Evolutionary conservation across 2,113 vertebrate species (phyloP).

Genomic region (Tragelaphus strepsiceros): DNA sequence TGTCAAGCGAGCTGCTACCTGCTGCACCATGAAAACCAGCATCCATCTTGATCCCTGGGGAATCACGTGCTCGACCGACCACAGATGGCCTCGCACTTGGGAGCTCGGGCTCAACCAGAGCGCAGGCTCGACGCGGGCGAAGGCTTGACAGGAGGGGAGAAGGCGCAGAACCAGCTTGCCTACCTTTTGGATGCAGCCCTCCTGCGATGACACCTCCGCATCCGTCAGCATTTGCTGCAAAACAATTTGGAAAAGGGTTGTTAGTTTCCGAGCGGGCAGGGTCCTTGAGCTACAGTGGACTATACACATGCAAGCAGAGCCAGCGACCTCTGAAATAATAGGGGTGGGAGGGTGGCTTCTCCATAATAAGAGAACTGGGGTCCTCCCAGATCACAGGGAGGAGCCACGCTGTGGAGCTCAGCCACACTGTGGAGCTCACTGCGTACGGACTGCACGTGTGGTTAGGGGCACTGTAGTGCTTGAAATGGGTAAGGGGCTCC

Average conservation of each 20-base stretch:
- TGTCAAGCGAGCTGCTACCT: not conserved
- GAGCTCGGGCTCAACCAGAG: not conserved
- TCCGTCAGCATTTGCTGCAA: slow-evolving; percentile 90
- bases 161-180: slow-evolving; percentile 9
- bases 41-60: accelerated
- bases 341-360: not conserved
- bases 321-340: accelerated
- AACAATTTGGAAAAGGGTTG: slow-evolving; percentile 16
- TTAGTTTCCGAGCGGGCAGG: not conserved
- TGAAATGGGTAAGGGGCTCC: accelerated
- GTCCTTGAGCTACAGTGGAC: accelerated
- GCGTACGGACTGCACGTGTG: accelerated
- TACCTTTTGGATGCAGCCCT: slow-evolving; percentile 95
- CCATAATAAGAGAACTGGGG: accelerated
- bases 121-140: accelerated
- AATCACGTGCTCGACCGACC: accelerated
- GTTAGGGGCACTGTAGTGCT: accelerated
- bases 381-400: accelerated
- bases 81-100: accelerated
- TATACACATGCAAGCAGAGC: accelerated
- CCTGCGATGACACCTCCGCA: slow-evolving; percentile 86
- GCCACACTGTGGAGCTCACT: not conserved
- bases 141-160: too few species aligned
- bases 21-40: not conserved
- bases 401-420: not conserved